Percentiles rank a stretch among this genome's conserved stretches.
Conservation (phyloP, 2,113 vertebrate species). For the Neoarius graeffei region DNA sequence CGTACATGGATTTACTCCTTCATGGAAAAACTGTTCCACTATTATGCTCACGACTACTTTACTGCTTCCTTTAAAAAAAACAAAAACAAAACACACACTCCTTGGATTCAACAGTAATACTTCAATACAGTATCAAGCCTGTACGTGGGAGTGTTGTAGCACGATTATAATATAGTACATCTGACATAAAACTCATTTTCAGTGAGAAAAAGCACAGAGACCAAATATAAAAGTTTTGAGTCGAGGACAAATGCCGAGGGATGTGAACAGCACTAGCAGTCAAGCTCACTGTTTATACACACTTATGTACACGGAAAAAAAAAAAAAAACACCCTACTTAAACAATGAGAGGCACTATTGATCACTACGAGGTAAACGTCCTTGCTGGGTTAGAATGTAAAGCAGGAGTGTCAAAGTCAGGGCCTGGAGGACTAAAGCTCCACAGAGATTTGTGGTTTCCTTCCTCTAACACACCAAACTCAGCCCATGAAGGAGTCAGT, state of each 20-base stretch:
- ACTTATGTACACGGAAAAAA: slow-evolving; percentile 16
- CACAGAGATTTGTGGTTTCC: slow-evolving; percentile 11
- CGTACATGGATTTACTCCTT: background rate
- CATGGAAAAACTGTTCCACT: background rate
- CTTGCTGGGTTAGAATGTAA: slow-evolving; percentile 20
- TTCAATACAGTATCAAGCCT: background rate
- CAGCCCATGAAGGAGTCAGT: too few relatives aligned
- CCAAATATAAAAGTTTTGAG: background rate
- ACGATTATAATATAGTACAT: background rate
- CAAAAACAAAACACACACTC: too few relatives aligned
- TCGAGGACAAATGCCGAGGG: background rate
- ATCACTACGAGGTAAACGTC: slow-evolving; percentile 4
- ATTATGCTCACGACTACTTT: background rate
- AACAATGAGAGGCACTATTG: slow-evolving; percentile 14
- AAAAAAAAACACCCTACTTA: background rate
- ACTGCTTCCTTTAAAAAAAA: too few relatives aligned
- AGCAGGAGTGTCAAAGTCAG: background rate
- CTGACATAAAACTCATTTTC: background rate
- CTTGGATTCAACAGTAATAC: background rate
- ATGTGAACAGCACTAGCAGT: slow-evolving; percentile 31
- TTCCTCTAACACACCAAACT: background rate
- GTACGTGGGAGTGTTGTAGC: background rate
- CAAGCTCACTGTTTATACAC: slow-evolving; percentile 22
- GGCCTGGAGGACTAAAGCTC: background rate
- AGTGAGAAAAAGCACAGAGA: background rate